Conservation (phyloP, 2,888 invertebrate genomes). For the Anaspis maculata region DNA sequence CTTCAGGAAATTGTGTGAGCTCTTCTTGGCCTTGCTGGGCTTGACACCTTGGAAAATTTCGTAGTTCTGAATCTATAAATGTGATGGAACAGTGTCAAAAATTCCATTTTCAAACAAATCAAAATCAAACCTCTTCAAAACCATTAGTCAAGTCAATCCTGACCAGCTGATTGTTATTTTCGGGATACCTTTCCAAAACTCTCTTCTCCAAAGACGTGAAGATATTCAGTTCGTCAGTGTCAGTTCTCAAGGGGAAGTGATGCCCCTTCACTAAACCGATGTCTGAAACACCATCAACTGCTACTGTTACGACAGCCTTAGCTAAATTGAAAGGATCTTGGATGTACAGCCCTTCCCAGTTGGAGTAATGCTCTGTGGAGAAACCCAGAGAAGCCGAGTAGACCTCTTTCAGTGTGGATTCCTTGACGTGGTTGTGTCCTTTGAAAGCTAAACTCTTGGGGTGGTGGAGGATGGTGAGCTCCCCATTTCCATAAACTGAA, state of each 20-base stretch:
- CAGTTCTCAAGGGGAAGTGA: conserved; percentile 50
- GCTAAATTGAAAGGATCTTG: conserved; percentile 64
- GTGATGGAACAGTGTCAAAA: conserved; percentile 1
- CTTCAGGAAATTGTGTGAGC: conserved; percentile 28
- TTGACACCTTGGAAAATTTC: conserved; percentile 32
- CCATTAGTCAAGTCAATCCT: conserved; percentile 57
- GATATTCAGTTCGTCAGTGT: conserved; percentile 56
- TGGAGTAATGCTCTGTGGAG: conserved; percentile 59
- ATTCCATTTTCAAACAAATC: background rate
- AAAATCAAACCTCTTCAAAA: conserved; percentile 52
- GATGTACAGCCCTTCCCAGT: conserved; percentile 63
- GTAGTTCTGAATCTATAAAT: conserved; percentile 42
- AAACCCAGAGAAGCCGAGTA: conserved; percentile 64
- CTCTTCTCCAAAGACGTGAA: conserved; percentile 51
- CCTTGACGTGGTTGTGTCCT: conserved; percentile 54
- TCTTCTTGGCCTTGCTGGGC: conserved; percentile 28
- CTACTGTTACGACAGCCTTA: conserved; percentile 61
- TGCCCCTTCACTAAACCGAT: conserved; percentile 47
- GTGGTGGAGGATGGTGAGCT: conserved; percentile 59
- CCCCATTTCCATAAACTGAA: conserved; percentile 53
- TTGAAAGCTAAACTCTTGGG: conserved; percentile 62
- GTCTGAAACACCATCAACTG: conserved; percentile 59
- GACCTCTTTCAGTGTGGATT: conserved; percentile 61
- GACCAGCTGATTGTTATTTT: conserved; percentile 52
- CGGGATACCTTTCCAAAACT: conserved; percentile 53